Evolutionary conservation across 2,888 invertebrate genomes (phyloP), one percentile per base, ranked within the genome.

Genomic region (Brachyptera risi): DNA sequence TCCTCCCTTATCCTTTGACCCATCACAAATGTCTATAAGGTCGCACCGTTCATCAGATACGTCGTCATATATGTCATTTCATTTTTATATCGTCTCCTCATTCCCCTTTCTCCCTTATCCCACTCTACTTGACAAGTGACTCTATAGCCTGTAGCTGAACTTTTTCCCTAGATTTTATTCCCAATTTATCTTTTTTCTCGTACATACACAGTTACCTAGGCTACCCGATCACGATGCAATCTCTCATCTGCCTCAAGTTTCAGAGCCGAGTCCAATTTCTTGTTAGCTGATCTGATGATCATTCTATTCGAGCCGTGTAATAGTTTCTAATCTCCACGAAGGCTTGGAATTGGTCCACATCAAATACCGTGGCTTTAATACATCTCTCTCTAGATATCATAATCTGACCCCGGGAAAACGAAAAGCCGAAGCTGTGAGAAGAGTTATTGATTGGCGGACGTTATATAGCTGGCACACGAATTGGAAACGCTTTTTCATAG

Each of bases 361-460:
- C 4, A 19, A 19, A 44, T 44, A 47, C 21, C 47, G 47, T 11
- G 11, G 47, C 47, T 44, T 19, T 21, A 4, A 3, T n/a, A n/a
- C n/a, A n/a, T n/a, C n/a, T 5, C 24, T 17, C 17, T 9, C 21
- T 19, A 5, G 19, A 17, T 9, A 35, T 54, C 54, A 37, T 37
- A 54, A 37, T n/a, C 37, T 21, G 35, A 15, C 11, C 37, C 4
- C 15, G 54, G 37, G 37, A 7, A 54, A 17, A 19, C 15, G 44
- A 19, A 17, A 44, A 3, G 17, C 15, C n/a, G n/a, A n/a, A n/a
- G n/a, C 50, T 17, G 2, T 13, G 50, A 11, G 37, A 19, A 54
- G 54, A 37, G 54, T 54, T 54, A 54, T 54, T 54, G 54, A 54
- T 54, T 54, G 54, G 19, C 35, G 54, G 19, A 37, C 9, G 21